These are phyloP conservation scores for Coenobita brevimanus DNA, from an alignment of 1,140 invertebrate species.

Conservation along the genomic window DNA sequence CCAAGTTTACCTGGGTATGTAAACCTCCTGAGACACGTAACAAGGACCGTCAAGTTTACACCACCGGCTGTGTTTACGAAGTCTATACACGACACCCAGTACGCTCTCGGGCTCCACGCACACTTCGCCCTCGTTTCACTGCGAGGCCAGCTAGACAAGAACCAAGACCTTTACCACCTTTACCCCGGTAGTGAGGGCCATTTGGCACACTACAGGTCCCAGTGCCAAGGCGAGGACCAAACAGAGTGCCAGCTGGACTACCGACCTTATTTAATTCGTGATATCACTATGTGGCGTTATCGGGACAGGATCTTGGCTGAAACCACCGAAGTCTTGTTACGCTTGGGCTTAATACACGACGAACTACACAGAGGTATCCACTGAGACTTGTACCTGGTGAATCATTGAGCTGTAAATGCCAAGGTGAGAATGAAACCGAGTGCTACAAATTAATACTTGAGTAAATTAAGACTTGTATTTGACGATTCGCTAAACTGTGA, in stretches of 20 bases:
- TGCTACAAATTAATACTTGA: too few relatives aligned
- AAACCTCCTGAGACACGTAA: constrained; percentile 53
- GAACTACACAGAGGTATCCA: too few relatives aligned
- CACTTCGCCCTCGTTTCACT: constrained; percentile 63
- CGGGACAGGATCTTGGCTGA: not conserved
- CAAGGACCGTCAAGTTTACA: constrained; percentile 54
- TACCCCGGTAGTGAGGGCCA: constrained; percentile 58
- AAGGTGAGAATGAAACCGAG: too few relatives aligned
- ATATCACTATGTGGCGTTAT: constrained; percentile 57
- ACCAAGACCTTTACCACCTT: constrained; percentile 53
- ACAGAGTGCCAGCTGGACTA: constrained; percentile 40
- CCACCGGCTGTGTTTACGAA: constrained; percentile 52
- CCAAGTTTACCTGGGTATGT: constrained; percentile 26
- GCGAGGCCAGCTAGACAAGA: constrained; percentile 26
- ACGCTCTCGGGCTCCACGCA: constrained; percentile 61
- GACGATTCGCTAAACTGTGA: too few relatives aligned
- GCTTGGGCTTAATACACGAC: not conserved
- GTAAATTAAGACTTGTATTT: too few relatives aligned
- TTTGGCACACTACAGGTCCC: constrained; percentile 58
- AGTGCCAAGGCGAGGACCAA: constrained; percentile 63
- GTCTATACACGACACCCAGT: constrained; percentile 60
- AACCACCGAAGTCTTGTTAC: constrained; percentile 1
- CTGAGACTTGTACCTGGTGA: too few relatives aligned
- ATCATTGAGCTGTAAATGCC: too few relatives aligned
- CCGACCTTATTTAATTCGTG: constrained; percentile 38